phyloP scores from a whole-genome alignment of 2,888 invertebrate species.

The Euclidia mi region DNA sequence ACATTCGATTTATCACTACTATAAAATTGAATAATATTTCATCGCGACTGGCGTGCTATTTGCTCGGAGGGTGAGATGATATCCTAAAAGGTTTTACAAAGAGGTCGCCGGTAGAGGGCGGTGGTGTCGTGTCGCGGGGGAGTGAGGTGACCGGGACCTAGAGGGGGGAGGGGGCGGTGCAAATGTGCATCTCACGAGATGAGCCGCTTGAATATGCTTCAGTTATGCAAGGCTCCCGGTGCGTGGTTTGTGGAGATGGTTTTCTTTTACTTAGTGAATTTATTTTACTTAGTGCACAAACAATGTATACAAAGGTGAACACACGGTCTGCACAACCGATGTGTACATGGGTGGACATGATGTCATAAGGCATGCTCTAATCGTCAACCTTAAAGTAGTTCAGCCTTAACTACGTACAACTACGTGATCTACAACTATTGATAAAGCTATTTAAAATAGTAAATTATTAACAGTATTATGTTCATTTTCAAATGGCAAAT shows the following conservation, averaged over 20 bases:
- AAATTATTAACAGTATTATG: too few species aligned
- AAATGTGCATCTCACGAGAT: slow-evolving; percentile 77
- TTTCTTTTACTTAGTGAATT: background rate
- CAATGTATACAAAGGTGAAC: too few species aligned
- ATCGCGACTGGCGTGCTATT: slow-evolving; percentile 37
- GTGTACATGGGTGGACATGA: too few species aligned
- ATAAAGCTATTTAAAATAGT: too few species aligned
- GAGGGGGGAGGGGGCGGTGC: slow-evolving; percentile 45
- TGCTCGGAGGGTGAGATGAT: slow-evolving; percentile 51
- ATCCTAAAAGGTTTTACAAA: slow-evolving; percentile 68
- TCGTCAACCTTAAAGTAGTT: too few species aligned
- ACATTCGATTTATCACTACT: slow-evolving; percentile 34
- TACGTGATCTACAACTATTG: too few species aligned
- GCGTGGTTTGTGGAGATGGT: slow-evolving; percentile 17
- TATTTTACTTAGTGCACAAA: too few species aligned
- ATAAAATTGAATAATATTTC: slow-evolving; percentile 53
- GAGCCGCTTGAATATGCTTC: slow-evolving; percentile 64
- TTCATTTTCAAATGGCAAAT: too few species aligned
- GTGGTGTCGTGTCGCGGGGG: slow-evolving; percentile 7
- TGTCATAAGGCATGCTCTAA: too few species aligned
- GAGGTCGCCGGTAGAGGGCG: slow-evolving; percentile 58
- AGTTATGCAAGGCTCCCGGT: slow-evolving; percentile 52
- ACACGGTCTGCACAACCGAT: too few species aligned
- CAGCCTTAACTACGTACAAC: too few species aligned
- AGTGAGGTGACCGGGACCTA: background rate